Conservation (phyloP, 30 jellyfish, hydroid and myxozoan species). For the Rhopilema esculentum region DNA sequence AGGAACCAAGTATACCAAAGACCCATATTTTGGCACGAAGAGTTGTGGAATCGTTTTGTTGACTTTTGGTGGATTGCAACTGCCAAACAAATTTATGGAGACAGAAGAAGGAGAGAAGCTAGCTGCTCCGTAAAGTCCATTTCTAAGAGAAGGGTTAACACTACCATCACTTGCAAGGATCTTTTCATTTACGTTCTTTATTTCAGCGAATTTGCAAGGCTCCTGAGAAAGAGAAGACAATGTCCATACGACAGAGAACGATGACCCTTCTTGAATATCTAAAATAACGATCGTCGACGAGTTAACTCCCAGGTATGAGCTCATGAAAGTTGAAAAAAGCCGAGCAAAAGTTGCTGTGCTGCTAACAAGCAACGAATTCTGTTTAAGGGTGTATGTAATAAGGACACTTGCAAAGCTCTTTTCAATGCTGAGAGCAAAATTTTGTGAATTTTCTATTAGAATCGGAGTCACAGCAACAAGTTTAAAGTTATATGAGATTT, state of each 20-base stretch:
- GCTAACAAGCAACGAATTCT: slow-evolving; percentile 8
- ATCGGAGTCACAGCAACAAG: slow-evolving; percentile 68
- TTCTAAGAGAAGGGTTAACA: not conserved
- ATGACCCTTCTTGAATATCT: not conserved
- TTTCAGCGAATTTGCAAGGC: slow-evolving; percentile 50
- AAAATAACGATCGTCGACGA: slow-evolving; percentile 14
- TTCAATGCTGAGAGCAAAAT: slow-evolving; percentile 1
- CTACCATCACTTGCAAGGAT: slow-evolving; percentile 38
- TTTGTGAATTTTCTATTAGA: slow-evolving; percentile 36
- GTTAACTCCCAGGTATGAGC: slow-evolving; percentile 51
- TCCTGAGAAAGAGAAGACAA: slow-evolving; percentile 12
- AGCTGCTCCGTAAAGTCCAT: slow-evolving; percentile 24
- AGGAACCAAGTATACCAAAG: slow-evolving; percentile 65
- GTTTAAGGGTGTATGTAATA: slow-evolving; percentile 35
- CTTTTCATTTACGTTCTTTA: slow-evolving; percentile 24
- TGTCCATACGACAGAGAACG: slow-evolving; percentile 46
- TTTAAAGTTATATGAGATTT: slow-evolving; percentile 21
- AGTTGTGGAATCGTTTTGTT: slow-evolving; percentile 71
- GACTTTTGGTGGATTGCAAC: slow-evolving; percentile 76
- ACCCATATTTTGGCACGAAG: slow-evolving; percentile 56
- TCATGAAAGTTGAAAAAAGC: slow-evolving; percentile 30
- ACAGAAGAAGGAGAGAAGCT: slow-evolving; percentile 32
- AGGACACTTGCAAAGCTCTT: not conserved
- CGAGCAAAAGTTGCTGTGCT: slow-evolving; percentile 40
- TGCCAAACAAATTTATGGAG: slow-evolving; percentile 24